Evolutionary conservation across 2,888 invertebrate species (phyloP), one percentile per base, ranked within the genome.

Genomic region (Diarsia mendica): DNA sequence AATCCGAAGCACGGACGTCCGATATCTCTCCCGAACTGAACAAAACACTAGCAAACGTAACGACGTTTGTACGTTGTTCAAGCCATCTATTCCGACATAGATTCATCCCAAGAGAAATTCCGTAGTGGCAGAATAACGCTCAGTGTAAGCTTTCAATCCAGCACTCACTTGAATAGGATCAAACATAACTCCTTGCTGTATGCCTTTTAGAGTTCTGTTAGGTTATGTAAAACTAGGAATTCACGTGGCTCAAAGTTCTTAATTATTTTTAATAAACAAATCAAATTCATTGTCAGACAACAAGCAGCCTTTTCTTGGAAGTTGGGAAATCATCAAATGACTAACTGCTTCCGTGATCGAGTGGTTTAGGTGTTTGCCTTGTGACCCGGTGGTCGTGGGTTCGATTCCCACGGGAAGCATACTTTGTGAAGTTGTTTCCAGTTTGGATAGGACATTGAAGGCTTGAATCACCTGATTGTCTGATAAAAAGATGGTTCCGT

Each of bases 61-160:
- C 89, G 88, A 91, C 89, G 87, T 90, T 89, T 89, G 89, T 90
- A 88, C 89, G 87, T 87, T 89, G 89, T 89, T 90, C 88, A 78
- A 88, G 81, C 90, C 87, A 89, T 91, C 88, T 88, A 89, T 89
- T 87, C 84, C 83, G 79, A 85, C 87, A 87, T 88, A 90, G 89
- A 92, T 92, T 91, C 90, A 90, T 91, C 90, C 90, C 90, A 75
- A 72, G 91, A 92, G 92, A 91, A 91, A 91, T 92, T 88, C 85
- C 84, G 85, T 81, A 88, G 85, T 87, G 85, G 85, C 88, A 85
- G 89, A 86, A 89, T 87, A 88, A 89, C 87, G 86, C 80, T 89
- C 86, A 85, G 80, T 81, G 84, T 85, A 89, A 89, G 88, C 90
- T 90, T 91, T 91, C 90, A 89, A 90, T 91, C 88, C 88, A 53